Conservation (phyloP, 2,797 vertebrate species). For the Gambelia wislizenii region DNA sequence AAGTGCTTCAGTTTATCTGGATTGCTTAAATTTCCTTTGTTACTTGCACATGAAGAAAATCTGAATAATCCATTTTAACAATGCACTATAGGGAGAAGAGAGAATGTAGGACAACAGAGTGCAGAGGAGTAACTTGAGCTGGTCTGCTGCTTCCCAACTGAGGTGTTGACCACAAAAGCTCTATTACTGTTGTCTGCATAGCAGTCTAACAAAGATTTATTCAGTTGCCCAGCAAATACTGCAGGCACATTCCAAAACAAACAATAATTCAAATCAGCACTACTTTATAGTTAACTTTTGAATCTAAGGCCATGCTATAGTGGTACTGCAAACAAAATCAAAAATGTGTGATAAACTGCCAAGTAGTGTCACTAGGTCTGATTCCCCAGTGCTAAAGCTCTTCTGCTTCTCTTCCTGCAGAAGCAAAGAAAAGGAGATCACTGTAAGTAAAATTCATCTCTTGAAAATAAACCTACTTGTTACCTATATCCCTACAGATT, state of each 20-base stretch:
- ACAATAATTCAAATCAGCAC: not conserved
- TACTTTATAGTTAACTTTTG: not conserved
- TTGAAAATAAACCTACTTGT: not conserved
- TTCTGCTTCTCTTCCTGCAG: not conserved
- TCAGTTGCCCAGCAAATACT: not conserved
- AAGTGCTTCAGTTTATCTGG: not conserved
- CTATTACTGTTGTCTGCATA: not conserved
- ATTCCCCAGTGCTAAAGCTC: not conserved
- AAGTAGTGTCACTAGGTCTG: not conserved
- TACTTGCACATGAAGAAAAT: not conserved
- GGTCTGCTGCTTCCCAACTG: slow-evolving; percentile 19
- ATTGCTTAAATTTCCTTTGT: not conserved
- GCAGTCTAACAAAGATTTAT: slow-evolving; percentile 21
- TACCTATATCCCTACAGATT: not conserved
- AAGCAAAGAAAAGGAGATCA: not conserved
- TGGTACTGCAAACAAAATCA: not conserved
- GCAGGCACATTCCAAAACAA: slow-evolving; percentile 7
- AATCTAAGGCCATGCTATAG: not conserved
- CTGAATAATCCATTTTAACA: not conserved
- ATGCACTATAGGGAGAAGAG: not conserved
- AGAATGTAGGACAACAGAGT: not conserved
- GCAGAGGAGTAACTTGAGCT: not conserved
- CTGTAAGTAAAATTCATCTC: not conserved
- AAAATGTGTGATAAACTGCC: not conserved
- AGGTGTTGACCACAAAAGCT: slow-evolving; percentile 31